A percentile compares a stretch with the other conserved stretches of the same genome.
Conservation (phyloP, 23 tunicate genomes). For the Halocynthia roretzi region DNA sequence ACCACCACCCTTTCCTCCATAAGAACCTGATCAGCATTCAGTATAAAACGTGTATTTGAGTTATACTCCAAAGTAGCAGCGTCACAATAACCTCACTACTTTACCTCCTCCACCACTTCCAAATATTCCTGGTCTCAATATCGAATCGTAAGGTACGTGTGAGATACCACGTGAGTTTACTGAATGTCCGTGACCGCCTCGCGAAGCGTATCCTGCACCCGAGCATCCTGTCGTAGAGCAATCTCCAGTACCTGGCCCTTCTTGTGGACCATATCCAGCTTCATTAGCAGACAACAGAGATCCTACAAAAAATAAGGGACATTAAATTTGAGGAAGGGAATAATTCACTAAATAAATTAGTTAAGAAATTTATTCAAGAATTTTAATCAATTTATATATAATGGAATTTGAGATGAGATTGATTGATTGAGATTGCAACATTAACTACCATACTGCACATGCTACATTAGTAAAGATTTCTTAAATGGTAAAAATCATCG, state of each 20-base stretch:
- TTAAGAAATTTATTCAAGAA: too few species aligned
- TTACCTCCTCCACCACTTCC: slow-evolving; percentile 33
- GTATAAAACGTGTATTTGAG: too few species aligned
- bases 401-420: too few species aligned
- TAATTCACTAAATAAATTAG: too few species aligned
- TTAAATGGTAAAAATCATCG: too few species aligned
- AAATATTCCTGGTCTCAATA: slow-evolving; percentile 10
- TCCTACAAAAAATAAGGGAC: not conserved
- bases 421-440: too few species aligned
- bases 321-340: too few species aligned
- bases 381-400: too few species aligned
- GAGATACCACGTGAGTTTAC: not conserved
- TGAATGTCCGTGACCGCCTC: slow-evolving; percentile 4
- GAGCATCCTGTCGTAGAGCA: slow-evolving; percentile 18
- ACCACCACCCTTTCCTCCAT: slow-evolving; percentile 25
- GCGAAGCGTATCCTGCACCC: slow-evolving; percentile 21
- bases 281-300: not conserved
- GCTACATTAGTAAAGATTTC: too few species aligned
- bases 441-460: too few species aligned
- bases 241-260: slow-evolving; percentile 8
- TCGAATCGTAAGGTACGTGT: slow-evolving; percentile 18
- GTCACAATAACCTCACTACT: too few species aligned
- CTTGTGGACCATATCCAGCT: slow-evolving; percentile 12
- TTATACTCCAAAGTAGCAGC: too few species aligned
- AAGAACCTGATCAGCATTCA: not conserved